Base-by-base conservation (phyloP, 2,888 invertebrate species). In the Entomobrya multifasciata region DNA sequence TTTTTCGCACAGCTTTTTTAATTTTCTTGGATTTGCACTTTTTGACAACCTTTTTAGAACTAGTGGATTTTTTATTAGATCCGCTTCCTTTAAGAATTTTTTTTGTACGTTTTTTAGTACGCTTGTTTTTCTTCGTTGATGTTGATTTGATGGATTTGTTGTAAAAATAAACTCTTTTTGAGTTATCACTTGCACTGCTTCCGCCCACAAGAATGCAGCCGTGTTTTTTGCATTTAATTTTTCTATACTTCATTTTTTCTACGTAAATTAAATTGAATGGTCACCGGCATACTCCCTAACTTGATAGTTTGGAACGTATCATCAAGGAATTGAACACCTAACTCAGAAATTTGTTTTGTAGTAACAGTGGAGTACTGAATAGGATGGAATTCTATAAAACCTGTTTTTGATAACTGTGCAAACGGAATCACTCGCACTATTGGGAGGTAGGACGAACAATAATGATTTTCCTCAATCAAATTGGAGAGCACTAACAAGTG, bases 361-460 rank as follows among this genome's bases (percentile, higher is more conserved):
- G 10, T 0, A n/a, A 1, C 1, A 6, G 11, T n/a, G 1, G 30
- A 15, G n/a, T 62, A 62, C 6, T 62, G 17, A 25, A n/a, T 0
- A 10, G 1, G 5, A 13, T 13, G 1, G 11, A 62, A 62, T 15
- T 10, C 10, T 1, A 62, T n/a, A 30, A 10, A 62, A 1, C 30
- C n/a, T n/a, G n/a, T 62, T 3, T n/a, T 10, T n/a, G n/a, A n/a
- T n/a, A n/a, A n/a, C n/a, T n/a, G n/a, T 15, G 27, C 1, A 30
- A 27, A n/a, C 0, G 62, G 62, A 1, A 62, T 30, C 0, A 62
- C 30, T n/a, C 10, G 27, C 1, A 62, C 1, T 3, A 62, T 6
- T 30, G 62, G 62, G 5, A 62, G 15, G 5, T n/a, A n/a, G 2
- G 62, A 62, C 13, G 62, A 62, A 62, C 62, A 62, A n/a, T 62